Evolutionary conservation across 2,888 invertebrate species (phyloP).

Genomic region (Lasioglossum morio): DNA sequence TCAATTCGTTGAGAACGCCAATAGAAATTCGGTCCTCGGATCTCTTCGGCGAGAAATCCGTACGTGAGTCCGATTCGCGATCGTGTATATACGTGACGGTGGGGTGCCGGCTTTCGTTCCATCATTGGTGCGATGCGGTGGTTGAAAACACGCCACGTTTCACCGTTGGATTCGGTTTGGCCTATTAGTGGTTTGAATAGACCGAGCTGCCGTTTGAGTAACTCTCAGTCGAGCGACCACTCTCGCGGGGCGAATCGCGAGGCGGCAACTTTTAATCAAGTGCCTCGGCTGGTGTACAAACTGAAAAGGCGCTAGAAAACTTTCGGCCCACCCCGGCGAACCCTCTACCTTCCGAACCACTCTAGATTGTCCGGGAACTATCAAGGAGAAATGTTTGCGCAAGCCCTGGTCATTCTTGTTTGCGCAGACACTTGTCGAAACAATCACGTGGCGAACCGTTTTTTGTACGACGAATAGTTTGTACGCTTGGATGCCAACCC

Average conservation of each 20-base stretch:
- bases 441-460: neutral
- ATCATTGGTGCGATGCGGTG: neutral
- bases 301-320: constrained; percentile 2
- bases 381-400: neutral
- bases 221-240: constrained; percentile 4
- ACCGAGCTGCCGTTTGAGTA: constrained; percentile 34
- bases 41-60: constrained; percentile 8
- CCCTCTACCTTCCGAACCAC: neutral
- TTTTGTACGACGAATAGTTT: neutral
- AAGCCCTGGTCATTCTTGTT: neutral
- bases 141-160: constrained; percentile 31
- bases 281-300: neutral
- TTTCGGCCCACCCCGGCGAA: neutral
- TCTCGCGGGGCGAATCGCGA: neutral
- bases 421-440: neutral
- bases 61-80: constrained; percentile 10
- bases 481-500: too few species aligned
- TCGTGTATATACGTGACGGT: constrained; percentile 8
- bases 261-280: neutral
- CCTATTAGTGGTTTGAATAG: constrained; percentile 59
- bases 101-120: neutral
- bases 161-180: constrained; percentile 41
- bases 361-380: neutral
- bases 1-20: neutral
- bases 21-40: neutral